Evolutionary conservation across 2,113 vertebrate genomes (phyloP).

Genomic region (Rhabdornis inornatus): DNA sequence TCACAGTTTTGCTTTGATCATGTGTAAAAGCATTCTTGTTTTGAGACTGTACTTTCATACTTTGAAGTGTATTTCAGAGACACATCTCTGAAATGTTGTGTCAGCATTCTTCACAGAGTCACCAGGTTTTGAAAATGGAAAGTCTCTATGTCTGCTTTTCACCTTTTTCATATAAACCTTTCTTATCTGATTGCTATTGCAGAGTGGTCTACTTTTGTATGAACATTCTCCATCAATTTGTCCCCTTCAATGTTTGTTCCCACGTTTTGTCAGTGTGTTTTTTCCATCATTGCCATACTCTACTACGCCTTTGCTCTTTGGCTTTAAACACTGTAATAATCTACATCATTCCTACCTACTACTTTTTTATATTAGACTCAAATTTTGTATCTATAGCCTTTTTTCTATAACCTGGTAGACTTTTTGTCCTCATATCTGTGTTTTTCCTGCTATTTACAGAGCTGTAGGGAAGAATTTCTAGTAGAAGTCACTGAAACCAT

Average conservation of each 20-base stretch:
- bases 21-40: background rate
- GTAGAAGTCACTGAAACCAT: background rate
- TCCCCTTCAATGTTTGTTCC: background rate
- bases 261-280: background rate
- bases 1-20: background rate
- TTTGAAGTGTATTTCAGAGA: background rate
- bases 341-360: background rate
- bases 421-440: background rate
- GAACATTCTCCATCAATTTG: background rate
- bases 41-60: background rate
- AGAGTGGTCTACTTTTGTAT: background rate
- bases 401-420: background rate
- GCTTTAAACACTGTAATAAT: background rate
- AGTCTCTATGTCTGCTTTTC: background rate
- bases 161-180: background rate
- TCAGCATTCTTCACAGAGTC: background rate
- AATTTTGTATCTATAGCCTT: background rate
- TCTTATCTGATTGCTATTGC: background rate
- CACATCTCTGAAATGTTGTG: background rate
- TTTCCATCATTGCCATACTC: background rate
- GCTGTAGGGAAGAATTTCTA: background rate
- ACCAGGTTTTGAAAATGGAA: background rate
- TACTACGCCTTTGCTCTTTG: background rate
- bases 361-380: background rate
- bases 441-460: background rate